These are phyloP conservation scores for Trimorus sp. DNA, from an alignment of 2,888 invertebrate species.

Conservation along the genomic window DNA sequence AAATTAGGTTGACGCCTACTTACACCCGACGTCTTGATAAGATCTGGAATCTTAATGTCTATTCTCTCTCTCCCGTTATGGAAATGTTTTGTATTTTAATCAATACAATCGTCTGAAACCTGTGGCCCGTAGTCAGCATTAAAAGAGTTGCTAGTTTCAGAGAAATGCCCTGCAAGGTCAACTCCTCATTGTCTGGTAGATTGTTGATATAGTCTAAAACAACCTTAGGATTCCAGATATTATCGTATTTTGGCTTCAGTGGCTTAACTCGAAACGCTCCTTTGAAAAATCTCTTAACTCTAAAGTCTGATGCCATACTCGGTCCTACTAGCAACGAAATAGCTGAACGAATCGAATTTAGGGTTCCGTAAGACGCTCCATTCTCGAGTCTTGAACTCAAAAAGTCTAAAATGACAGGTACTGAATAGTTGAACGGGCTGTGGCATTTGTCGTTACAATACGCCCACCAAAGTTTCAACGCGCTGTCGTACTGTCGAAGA, in stretches of 20 bases:
- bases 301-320: slow-evolving; percentile 31
- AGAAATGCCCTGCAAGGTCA: slow-evolving; percentile 36
- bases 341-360: slow-evolving; percentile 37
- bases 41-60: slow-evolving; percentile 56
- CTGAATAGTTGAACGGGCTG: slow-evolving; percentile 21
- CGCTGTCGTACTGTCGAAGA: slow-evolving; percentile 44
- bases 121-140: slow-evolving; percentile 52
- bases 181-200: slow-evolving; percentile 25
- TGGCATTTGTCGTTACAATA: not conserved
- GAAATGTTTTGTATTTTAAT: slow-evolving; percentile 58
- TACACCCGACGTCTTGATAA: slow-evolving; percentile 34
- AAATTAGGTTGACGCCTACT: slow-evolving; percentile 27
- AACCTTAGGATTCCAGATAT: slow-evolving; percentile 58
- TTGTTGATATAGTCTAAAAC: slow-evolving; percentile 27
- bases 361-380: slow-evolving; percentile 18
- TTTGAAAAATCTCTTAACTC: slow-evolving; percentile 62
- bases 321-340: slow-evolving; percentile 35
- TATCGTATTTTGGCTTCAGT: slow-evolving; percentile 48
- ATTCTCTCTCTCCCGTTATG: slow-evolving; percentile 4
- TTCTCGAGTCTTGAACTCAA: slow-evolving; percentile 21
- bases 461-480: slow-evolving; percentile 26
- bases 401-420: slow-evolving; percentile 36
- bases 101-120: slow-evolving; percentile 57
- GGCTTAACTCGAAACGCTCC: slow-evolving; percentile 47
- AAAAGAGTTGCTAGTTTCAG: slow-evolving; percentile 43